These are phyloP conservation scores for Tangara arthus DNA, from an alignment of 2,797 vertebrate genomes.

Conservation along the genomic window DNA sequence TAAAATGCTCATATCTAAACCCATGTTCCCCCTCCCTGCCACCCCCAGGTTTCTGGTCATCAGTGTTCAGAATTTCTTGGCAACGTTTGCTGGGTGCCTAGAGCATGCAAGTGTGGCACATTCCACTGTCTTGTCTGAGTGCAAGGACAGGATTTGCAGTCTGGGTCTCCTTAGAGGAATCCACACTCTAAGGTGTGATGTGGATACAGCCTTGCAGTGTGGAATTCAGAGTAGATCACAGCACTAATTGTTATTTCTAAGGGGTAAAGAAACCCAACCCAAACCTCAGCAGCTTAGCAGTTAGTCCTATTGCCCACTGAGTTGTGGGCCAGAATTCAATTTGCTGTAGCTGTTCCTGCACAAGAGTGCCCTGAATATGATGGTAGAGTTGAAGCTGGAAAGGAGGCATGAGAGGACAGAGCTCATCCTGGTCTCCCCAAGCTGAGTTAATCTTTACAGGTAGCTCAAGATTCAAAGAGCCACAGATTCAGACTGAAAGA, in stretches of 20 bases:
- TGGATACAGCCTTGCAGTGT: background rate
- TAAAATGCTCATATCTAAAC: background rate
- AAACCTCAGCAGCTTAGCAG: background rate
- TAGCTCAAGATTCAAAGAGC: background rate
- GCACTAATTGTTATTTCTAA: background rate
- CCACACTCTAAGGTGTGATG: fast-evolving
- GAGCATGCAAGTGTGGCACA: too few species aligned
- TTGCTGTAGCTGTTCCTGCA: background rate
- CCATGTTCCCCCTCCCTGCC: background rate
- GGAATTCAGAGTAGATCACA: background rate
- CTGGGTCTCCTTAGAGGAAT: background rate
- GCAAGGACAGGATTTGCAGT: background rate
- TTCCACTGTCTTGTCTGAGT: background rate
- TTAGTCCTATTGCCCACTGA: background rate
- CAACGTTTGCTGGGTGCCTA: background rate
- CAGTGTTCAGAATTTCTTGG: background rate
- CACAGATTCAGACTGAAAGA: background rate
- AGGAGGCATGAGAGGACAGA: background rate
- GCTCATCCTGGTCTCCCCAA: background rate
- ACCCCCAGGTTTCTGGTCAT: background rate
- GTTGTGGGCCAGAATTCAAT: background rate
- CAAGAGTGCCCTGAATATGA: background rate
- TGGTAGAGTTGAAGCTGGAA: background rate
- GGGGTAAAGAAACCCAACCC: background rate
- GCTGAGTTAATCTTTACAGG: background rate